Percentiles rank a stretch among this genome's conserved stretches.
Evolutionary conservation across 2,797 vertebrate genomes (phyloP).

Genomic region (Galago senegalensis): DNA sequence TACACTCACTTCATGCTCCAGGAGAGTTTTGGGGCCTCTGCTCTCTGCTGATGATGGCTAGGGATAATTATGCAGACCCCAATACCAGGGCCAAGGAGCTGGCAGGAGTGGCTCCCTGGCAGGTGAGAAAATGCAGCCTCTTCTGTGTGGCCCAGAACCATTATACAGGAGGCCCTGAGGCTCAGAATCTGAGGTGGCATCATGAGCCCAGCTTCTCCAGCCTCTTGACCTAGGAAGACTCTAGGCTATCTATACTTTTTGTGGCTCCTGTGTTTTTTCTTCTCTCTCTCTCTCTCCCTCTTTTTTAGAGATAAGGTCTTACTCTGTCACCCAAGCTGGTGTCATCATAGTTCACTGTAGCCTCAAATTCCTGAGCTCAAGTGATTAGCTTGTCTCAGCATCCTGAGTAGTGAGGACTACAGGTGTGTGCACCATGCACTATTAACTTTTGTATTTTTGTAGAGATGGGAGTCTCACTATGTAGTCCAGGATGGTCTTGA

Average conservation of each 20-base stretch:
- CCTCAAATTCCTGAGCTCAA: neutral
- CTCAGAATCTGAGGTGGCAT: neutral
- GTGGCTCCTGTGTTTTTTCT: neutral
- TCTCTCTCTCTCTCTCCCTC: neutral
- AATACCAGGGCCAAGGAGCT: neutral
- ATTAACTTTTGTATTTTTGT: neutral
- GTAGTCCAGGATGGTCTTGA: neutral
- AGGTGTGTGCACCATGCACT: neutral
- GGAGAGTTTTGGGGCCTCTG: rapidly evolving
- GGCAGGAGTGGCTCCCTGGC: rapidly evolving
- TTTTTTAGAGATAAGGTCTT: neutral
- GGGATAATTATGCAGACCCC: neutral
- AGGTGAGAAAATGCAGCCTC: neutral
- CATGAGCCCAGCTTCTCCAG: neutral
- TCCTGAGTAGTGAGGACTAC: neutral
- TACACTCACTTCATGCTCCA: neutral
- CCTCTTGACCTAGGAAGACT: neutral
- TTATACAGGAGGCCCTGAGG: neutral
- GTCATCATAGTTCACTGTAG: neutral
- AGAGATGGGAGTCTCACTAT: neutral
- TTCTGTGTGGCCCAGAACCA: neutral
- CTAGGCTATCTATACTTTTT: neutral
- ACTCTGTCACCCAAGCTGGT: neutral
- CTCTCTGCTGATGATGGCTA: neutral
- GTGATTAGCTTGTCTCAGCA: neutral